Evolutionary conservation across 2,888 invertebrate genomes (phyloP).

Genomic region (Clistopyga incitator): DNA sequence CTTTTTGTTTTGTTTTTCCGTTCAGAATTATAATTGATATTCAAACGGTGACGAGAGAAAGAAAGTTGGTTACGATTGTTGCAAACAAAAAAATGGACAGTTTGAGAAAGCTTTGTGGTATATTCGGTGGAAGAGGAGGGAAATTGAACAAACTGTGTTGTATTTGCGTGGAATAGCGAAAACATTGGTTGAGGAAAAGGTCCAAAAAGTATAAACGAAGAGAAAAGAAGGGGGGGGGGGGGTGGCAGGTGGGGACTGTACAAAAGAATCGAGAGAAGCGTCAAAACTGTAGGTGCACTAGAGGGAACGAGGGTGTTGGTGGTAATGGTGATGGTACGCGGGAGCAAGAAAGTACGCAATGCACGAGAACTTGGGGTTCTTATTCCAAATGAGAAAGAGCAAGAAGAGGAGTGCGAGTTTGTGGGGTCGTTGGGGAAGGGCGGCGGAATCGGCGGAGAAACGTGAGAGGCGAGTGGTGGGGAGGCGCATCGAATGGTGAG

Average conservation of each 20-base stretch:
- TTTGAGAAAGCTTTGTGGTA: background rate
- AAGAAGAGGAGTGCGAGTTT: constrained; percentile 50
- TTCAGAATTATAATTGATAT: background rate
- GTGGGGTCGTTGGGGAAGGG: constrained; percentile 42
- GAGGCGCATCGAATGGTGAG: constrained; percentile 29
- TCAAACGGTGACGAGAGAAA: background rate
- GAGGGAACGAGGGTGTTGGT: constrained; percentile 62
- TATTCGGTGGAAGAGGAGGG: background rate
- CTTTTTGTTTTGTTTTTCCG: background rate
- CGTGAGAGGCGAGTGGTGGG: constrained; percentile 66
- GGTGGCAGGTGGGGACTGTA: background rate
- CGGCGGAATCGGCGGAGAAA: constrained; percentile 60
- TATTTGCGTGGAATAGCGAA: constrained; percentile 14
- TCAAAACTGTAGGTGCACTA: constrained; percentile 63
- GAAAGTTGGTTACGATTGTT: background rate
- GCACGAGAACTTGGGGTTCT: constrained; percentile 30
- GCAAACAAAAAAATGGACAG: background rate
- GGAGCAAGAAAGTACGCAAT: constrained; percentile 41
- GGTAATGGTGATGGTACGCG: constrained; percentile 59
- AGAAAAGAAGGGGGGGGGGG: constrained; percentile 19
- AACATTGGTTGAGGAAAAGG: constrained; percentile 3
- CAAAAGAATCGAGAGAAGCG: constrained; percentile 37
- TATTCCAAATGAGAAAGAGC: constrained; percentile 53
- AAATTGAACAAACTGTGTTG: background rate
- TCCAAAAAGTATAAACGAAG: constrained; percentile 10